Base-by-base conservation (phyloP, 1,140 invertebrate species). In the Drosophila ananassae region DNA sequence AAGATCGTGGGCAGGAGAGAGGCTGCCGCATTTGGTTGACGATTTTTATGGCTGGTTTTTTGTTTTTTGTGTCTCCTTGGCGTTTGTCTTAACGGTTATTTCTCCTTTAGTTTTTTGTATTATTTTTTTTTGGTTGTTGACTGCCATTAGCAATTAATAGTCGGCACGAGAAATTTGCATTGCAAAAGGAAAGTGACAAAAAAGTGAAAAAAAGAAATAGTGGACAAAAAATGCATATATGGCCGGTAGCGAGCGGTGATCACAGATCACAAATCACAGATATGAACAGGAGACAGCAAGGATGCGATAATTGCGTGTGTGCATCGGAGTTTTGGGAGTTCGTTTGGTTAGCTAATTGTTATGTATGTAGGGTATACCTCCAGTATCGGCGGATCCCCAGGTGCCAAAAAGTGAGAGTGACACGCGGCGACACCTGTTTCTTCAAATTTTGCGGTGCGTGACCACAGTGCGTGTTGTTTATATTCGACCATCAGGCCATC, bases 141-240 rank as follows among this genome's bases (percentile, higher is more conserved):
- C 73, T 87, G 75, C 78, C 82, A 89, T 87, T 87, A 89, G 66
- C 82, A 87, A 87, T 87, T 87, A 87, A 87, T 87, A 87, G 82
- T 76, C 83, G 82, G 74, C 62, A 80, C 82, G 79, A 89, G 83
- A 87, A 87, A 87, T 87, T 87, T 87, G 82, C 82, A 87, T 87
- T 73, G 60, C 79, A 76, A 87, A 87, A 87, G 82, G 82, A 87
- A 87, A 89, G 82, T 87, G 82, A 87, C 83, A 85, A 85, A 85
- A 61, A 67, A 39, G 50, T 34, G 60, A 52, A 46, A 37, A 48
- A 47, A 55, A n/a, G n/a, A n/a, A 6, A n/a, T 17, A 17, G 13
- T n/a, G 37, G 52, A 30, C 28, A 58, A 47, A 54, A 59, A 13
- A 57, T 48, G 34, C 32, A 57, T 32, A 62, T 46, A 57, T 44